Evolutionary conservation across 2,797 vertebrate genomes (phyloP).

Genomic region (Tadarida brasiliensis): DNA sequence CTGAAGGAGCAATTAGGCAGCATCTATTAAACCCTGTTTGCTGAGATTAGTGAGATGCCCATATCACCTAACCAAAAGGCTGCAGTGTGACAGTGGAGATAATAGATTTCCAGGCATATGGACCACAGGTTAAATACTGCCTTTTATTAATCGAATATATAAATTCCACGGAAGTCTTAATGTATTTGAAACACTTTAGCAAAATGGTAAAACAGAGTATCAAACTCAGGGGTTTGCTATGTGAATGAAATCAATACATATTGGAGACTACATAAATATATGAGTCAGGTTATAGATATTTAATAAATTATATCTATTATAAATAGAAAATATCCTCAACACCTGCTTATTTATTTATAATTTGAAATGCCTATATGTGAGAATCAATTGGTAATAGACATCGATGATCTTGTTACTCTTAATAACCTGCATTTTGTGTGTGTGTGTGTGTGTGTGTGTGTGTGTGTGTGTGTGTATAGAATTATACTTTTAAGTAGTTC

Average conservation of each 20-base stretch:
- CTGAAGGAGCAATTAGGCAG: not conserved
- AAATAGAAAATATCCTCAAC: not conserved
- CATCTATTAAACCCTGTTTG: not conserved
- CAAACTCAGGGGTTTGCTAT: not conserved
- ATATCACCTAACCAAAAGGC: not conserved
- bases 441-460: too few relatives aligned
- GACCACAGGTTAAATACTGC: not conserved
- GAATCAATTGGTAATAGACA: not conserved
- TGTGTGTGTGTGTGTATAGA: not conserved
- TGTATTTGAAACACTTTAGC: not conserved
- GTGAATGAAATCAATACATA: not conserved
- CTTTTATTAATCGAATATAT: not conserved
- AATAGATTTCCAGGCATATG: not conserved
- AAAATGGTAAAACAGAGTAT: not conserved
- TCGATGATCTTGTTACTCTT: not conserved
- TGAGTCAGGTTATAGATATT: not conserved
- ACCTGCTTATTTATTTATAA: not conserved
- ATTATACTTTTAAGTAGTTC: not conserved
- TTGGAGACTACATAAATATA: not conserved
- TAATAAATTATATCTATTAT: not conserved
- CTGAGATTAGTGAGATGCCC: not conserved
- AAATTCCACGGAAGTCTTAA: not conserved
- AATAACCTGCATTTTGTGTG: not conserved
- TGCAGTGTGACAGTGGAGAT: not conserved
- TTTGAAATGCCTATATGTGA: not conserved